phyloP scores from a whole-genome alignment of 2,113 vertebrate genomes.

The Diadophis punctatus region DNA sequence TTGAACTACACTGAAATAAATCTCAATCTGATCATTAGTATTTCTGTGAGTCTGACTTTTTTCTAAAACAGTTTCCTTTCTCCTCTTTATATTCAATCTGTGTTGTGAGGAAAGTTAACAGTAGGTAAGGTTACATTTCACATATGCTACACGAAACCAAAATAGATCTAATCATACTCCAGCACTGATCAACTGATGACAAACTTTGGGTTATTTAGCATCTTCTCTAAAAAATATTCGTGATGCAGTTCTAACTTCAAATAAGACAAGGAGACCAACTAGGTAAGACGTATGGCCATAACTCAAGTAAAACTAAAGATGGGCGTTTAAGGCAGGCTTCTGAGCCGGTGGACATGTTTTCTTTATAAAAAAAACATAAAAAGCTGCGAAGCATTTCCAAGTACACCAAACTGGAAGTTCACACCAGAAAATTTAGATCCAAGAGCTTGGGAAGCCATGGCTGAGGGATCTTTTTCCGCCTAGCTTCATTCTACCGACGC shows the following conservation, averaged over 20 bases:
- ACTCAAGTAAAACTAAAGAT: not conserved
- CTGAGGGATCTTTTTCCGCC: not conserved
- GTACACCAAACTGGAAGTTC: not conserved
- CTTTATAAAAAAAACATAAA: not conserved
- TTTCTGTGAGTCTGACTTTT: conserved; percentile 17
- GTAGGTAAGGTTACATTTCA: not conserved
- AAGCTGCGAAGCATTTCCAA: not conserved
- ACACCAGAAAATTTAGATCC: not conserved
- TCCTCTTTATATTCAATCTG: not conserved
- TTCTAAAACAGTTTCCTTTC: conserved; percentile 3
- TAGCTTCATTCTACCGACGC: not conserved
- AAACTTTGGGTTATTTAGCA: conserved; percentile 24
- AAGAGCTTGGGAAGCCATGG: not conserved
- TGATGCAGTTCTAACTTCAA: not conserved
- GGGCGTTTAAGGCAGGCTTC: not conserved
- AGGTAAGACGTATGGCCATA: not conserved
- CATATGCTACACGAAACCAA: not conserved
- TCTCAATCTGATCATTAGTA: conserved; percentile 4
- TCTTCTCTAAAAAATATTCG: not conserved
- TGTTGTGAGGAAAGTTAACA: conserved; percentile 10
- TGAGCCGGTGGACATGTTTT: not conserved
- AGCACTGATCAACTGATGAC: not conserved
- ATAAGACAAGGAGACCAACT: not conserved
- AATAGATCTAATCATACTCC: not conserved
- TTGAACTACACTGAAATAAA: not conserved